These are phyloP conservation scores for Caenorhabditis wallacei DNA, from an alignment of 2,888 invertebrate genomes.

Conservation along the genomic window DNA sequence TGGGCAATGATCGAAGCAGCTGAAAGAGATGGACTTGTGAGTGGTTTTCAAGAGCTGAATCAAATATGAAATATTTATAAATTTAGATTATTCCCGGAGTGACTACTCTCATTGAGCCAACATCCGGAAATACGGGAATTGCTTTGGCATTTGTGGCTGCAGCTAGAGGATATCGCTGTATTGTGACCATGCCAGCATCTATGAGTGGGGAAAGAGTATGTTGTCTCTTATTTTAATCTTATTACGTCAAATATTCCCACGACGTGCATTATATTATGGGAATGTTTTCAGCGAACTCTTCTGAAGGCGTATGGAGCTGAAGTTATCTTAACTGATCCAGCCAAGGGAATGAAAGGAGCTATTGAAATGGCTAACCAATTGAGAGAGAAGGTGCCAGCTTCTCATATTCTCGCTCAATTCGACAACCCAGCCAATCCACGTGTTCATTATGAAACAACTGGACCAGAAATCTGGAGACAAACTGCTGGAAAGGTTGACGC, in stretches of 20 bases:
- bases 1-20: conserved; percentile 81
- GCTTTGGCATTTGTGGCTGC: conserved; percentile 83
- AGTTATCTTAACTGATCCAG: conserved; percentile 81
- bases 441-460: conserved; percentile 81
- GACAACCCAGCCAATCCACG: conserved; percentile 81
- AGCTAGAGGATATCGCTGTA: conserved; percentile 80
- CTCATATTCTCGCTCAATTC: conserved; percentile 80
- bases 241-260: neutral
- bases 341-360: conserved; percentile 80
- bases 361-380: conserved; percentile 80
- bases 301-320: conserved; percentile 83
- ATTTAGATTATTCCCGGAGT: conserved; percentile 73
- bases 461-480: conserved; percentile 82
- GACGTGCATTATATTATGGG: too few species aligned
- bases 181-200: conserved; percentile 82
- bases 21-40: conserved; percentile 77
- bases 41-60: neutral
- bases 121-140: conserved; percentile 83
- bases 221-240: neutral
- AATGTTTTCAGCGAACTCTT: conserved; percentile 78
- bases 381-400: conserved; percentile 75
- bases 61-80: conserved; percentile 18
- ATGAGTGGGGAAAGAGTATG: conserved; percentile 82
- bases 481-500: conserved; percentile 80
- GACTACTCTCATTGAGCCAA: conserved; percentile 82